Evolutionary conservation across 2,888 invertebrate species (phyloP).

Genomic region (Tinea semifulvella): DNA sequence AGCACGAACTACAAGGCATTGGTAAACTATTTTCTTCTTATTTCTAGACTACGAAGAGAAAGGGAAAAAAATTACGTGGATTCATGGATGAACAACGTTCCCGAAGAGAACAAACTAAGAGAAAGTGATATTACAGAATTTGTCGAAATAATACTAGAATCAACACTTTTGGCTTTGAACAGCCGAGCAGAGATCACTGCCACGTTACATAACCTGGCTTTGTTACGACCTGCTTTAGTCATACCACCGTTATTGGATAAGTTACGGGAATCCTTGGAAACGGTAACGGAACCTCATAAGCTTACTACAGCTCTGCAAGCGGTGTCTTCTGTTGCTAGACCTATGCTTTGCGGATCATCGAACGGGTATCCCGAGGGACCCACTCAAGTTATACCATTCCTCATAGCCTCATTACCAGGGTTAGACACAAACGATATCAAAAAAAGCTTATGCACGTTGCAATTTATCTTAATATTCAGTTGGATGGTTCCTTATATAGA

Average conservation of each 20-base stretch:
- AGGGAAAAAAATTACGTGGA: conserved; percentile 62
- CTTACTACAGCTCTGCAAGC: conserved; percentile 77
- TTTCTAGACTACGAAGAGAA: conserved; percentile 74
- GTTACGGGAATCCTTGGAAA: conserved; percentile 82
- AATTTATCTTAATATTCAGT: conserved; percentile 79
- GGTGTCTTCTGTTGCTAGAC: conserved; percentile 73
- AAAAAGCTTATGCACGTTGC: conserved; percentile 79
- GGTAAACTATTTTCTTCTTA: conserved; percentile 23
- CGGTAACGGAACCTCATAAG: conserved; percentile 89
- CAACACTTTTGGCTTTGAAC: conserved; percentile 82
- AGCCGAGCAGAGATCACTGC: conserved; percentile 74
- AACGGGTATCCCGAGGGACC: conserved; percentile 78
- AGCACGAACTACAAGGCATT: not conserved
- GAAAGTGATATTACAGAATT: conserved; percentile 85
- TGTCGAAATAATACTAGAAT: conserved; percentile 78
- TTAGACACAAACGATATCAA: conserved; percentile 89
- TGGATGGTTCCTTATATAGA: conserved; percentile 86
- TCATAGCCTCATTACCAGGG: conserved; percentile 84
- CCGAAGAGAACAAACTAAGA: conserved; percentile 74
- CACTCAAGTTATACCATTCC: conserved; percentile 80
- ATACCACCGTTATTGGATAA: conserved; percentile 85
- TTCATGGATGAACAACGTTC: conserved; percentile 75
- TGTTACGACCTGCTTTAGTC: conserved; percentile 81
- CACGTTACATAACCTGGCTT: conserved; percentile 79
- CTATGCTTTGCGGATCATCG: conserved; percentile 64